Evolutionary conservation across 2,888 invertebrate genomes (phyloP), one percentile per base, ranked within the genome.

Genomic region (Diarsia dahlii): DNA sequence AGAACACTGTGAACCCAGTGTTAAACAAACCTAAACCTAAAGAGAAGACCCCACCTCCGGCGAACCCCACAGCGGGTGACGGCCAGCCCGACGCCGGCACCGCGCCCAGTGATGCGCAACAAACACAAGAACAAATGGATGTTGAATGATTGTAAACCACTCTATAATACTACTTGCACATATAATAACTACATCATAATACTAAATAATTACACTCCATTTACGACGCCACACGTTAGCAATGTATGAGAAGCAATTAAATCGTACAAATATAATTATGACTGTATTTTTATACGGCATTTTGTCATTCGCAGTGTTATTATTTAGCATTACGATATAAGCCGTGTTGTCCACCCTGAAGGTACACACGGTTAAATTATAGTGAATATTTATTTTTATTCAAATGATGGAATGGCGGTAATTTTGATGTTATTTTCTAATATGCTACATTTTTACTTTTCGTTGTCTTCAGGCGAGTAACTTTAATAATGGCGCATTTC

Each of bases 1-100:
- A 97, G 89, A 95, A 91, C 87, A 92, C 92, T 66, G 97, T 98
- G 63, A 97, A 97, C 90, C 98, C 99, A 10, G 98, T 99, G 84
- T 95, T 99, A 84, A 99, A 98, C 94, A 99, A 99, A 93, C 98
- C 99, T 71, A 99, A 99, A 94, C 99, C 99, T 12, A 99, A 99
- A 94, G 96, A 96, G 90, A 96, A 96, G 92, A 95, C 95, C 0
- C 97, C 97, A 2, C 96, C 97, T 12, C 96, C 97, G 12, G 91
- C 88, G 76, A 92, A 91, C 88, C 92, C 91, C 65, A 93, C 91
- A 45, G 90, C 90, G 63, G 93, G 91, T 77, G 93, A 92, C 90
- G 93, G 91, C 9, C 92, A 91, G 81, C 91, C 89, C 67, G 90
- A 88, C 67, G 76, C 89, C 66, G 89, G 83, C 65, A 80, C 81